Percentiles rank a stretch among this genome's conserved stretches.
These are phyloP conservation scores for Callopanchax toddi DNA, from an alignment of 2,113 vertebrate genomes.

Conservation along the genomic window DNA sequence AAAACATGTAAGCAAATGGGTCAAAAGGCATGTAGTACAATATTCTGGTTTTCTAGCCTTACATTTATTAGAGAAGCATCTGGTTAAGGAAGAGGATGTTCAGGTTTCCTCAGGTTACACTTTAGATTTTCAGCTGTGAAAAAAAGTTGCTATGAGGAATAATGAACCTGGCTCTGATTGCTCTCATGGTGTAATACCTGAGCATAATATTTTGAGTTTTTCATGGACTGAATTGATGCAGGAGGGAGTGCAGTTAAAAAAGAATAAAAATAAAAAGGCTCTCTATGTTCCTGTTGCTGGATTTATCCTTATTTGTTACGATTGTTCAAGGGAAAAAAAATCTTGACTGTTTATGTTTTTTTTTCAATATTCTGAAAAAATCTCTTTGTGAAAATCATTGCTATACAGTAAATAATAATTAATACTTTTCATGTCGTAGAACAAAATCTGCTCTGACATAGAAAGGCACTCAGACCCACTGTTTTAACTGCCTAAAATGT, in stretches of 20 bases:
- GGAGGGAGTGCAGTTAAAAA: conserved; percentile 10
- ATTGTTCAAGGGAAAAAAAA: not conserved
- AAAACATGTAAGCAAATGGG: not conserved
- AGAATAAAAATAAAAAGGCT: not conserved
- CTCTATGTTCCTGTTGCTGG: not conserved
- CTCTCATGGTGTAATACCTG: conserved; percentile 1
- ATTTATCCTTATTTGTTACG: not conserved
- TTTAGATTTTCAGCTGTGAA: conserved; percentile 1
- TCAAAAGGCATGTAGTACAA: not conserved
- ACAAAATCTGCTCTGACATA: too few relatives aligned
- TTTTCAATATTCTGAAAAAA: too few relatives aligned
- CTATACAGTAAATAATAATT: too few relatives aligned
- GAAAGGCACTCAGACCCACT: too few relatives aligned
- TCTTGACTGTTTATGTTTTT: too few relatives aligned
- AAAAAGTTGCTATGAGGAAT: conserved; percentile 1
- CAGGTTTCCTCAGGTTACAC: not conserved
- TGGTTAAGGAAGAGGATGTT: not conserved
- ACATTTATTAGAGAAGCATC: not conserved
- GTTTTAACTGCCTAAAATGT: too few relatives aligned
- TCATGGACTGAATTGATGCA: not conserved
- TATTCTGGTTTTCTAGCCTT: not conserved
- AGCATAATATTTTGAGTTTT: not conserved
- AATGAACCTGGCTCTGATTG: not conserved
- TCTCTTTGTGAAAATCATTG: too few relatives aligned
- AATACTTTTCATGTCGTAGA: too few relatives aligned